Evolutionary conservation across 2,113 vertebrate species (phyloP), one percentile per base, ranked within the genome.

Genomic region (Spea multiplicata): DNA sequence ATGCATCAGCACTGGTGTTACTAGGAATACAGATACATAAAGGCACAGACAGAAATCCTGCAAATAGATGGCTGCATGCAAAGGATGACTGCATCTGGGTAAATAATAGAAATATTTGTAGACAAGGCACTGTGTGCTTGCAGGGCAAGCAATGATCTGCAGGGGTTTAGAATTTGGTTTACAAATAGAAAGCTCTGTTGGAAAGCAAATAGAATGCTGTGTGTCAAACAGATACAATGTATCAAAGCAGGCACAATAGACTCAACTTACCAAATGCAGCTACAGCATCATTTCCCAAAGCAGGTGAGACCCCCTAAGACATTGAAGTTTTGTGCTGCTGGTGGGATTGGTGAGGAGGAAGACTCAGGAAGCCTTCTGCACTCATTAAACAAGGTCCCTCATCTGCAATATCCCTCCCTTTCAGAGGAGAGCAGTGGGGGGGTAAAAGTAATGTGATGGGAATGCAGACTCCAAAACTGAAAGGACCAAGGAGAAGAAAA

Each of bases 261-360:
- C 6, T 53, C 5, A 47, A 80, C 77, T 80, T 66, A 73, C 71
- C 77, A 46, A 10, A 66, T 64, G 46, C 17, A 50, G 66, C 10
- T 44, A 64, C 3, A 48, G 45, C n/a, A 47, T 61, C 55, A 62
- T n/a, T 77, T 52, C 46, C 53, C 45, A 12, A 48, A 53, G 66
- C 66, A 44, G 73, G 12, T 10, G 47, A 52, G 65, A 44, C 8
- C 49, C 17, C 30, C 30, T 30, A 48, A 59, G 7, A n/a, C 8
- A 44, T 65, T 14, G 16, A 78, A 71, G 59, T 78, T 70, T 71
- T 16, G 59, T 52, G 57, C 69, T 53, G 48, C 17, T 55, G 49
- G 17, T 55, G 49, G 61, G 57, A 66, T 44, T 53, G 53, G 59
- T 64, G 59, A 68, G 0, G 45, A 67, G 16, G 12, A 49, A 16